A percentile compares a stretch with the other conserved stretches of the same genome.
Conservation (phyloP, 2,888 invertebrate species). For the Drosophila pegasa region DNA sequence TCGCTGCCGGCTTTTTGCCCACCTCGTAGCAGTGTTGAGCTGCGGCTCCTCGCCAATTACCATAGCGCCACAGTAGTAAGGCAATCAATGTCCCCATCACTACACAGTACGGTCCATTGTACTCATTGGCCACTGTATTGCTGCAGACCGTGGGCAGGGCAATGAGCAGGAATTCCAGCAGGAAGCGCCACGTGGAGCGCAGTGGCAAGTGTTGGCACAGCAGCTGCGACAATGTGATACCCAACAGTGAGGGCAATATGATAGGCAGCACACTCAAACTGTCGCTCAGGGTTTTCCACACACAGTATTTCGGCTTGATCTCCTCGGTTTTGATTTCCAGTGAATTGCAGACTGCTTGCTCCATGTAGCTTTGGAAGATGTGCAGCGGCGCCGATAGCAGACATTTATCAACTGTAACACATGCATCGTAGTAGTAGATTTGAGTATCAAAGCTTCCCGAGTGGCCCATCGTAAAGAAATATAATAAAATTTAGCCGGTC, state of each 20-base stretch:
- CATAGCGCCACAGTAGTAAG: conserved; percentile 49
- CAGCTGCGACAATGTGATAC: conserved; percentile 60
- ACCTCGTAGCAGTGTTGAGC: conserved; percentile 37
- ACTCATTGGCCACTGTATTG: conserved; percentile 86
- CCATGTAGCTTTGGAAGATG: conserved; percentile 42
- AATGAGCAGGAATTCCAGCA: conserved; percentile 86
- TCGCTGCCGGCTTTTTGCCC: conserved; percentile 83
- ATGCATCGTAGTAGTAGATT: conserved; percentile 25
- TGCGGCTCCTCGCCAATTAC: conserved; percentile 3
- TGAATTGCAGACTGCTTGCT: conserved; percentile 24
- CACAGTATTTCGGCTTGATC: conserved; percentile 33
- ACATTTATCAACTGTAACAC: conserved; percentile 24
- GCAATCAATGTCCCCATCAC: conserved; percentile 1
- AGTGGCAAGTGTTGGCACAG: conserved; percentile 36
- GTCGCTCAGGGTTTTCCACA: conserved; percentile 52
- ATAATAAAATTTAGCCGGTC: neutral
- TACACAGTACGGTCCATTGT: conserved; percentile 50
- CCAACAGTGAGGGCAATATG: conserved; percentile 63
- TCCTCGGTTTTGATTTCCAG: neutral
- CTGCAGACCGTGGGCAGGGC: conserved; percentile 86
- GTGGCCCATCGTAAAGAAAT: neutral
- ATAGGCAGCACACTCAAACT: conserved; percentile 61
- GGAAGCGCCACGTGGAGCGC: conserved; percentile 74
- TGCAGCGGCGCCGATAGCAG: conserved; percentile 34
- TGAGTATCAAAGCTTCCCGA: neutral